Evolutionary conservation across 1,140 invertebrate species (phyloP), one percentile per base, ranked within the genome.

Genomic region (Drosophila willistoni): DNA sequence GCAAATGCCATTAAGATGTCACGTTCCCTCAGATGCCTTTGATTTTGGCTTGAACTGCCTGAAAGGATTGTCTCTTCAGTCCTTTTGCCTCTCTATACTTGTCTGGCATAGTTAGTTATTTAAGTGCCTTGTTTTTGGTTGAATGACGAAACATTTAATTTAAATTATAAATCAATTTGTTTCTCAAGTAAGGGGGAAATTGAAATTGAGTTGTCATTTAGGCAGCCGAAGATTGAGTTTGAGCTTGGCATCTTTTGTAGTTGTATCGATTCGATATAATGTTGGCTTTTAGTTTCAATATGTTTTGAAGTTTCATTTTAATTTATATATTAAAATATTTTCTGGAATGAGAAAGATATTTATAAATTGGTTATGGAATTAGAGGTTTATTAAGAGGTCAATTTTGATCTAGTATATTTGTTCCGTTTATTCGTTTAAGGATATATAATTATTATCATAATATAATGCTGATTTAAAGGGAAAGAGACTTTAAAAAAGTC

Each of bases 141-240:
- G 42, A 12, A 47, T 51, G 44, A 51, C 44, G 55, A 68, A 69
- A 71, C 68, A 56, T 77, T 87, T 79, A 73, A 87, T 89, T 77
- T 87, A 70, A 87, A 89, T 83, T 80, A 74, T 56, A 72, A 71
- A 72, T 70, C 70, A 65, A 73, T 83, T 82, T 73, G 29, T 68
- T 71, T 61, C 29, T 29, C 5, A 41, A 55, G 41, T 19, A 51
- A 51, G 44, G 17, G 17, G 44, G 54, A 68, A 71, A 51, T 10
- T 25, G 54, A 54, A 17, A 42, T 69, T 60, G 13, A 29, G 29
- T 57, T 57, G 33, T 57, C 36, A 9, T 36, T 36, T 22, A 19
- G 17, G n/a, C 17, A 51, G 7, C 12, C 44, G 12, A 22, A 51
- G 9, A 51, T 12, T 51, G 44, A 22, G 44, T 55, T 17, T 22